Percentiles rank a stretch among this genome's conserved stretches.
Conservation (phyloP, 2,113 vertebrate genomes). For the Corythornis madagascariensis region DNA sequence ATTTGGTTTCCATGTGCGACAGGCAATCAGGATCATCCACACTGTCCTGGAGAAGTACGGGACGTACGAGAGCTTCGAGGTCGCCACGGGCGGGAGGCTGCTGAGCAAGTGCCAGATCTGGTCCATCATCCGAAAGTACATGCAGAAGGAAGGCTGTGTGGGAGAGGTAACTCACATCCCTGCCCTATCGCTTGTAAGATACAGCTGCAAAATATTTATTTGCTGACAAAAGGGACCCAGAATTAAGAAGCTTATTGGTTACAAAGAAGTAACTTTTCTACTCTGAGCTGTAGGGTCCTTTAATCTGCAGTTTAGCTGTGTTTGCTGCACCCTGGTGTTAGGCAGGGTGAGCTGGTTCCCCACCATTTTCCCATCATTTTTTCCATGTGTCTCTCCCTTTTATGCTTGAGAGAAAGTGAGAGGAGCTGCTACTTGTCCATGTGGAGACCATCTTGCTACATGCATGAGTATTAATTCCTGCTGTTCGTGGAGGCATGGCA, state of each 20-base stretch:
- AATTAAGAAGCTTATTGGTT: background rate
- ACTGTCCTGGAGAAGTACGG: constrained; percentile 90
- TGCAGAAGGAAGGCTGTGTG: constrained; percentile 94
- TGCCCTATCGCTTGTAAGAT: background rate
- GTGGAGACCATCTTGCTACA: background rate
- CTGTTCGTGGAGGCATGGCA: background rate
- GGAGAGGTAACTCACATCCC: constrained; percentile 84
- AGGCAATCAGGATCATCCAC: constrained; percentile 92
- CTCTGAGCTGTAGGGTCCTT: background rate
- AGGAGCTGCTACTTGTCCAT: background rate
- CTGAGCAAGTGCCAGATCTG: constrained; percentile 94
- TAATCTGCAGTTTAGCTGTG: background rate
- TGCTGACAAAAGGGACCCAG: background rate
- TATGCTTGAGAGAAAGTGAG: background rate
- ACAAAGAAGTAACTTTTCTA: background rate
- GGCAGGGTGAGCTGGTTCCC: background rate
- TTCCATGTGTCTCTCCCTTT: background rate
- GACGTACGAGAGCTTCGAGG: constrained; percentile 92
- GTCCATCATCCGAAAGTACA: constrained; percentile 90
- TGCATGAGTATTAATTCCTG: background rate
- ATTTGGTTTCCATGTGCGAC: background rate
- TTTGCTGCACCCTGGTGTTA: accelerated
- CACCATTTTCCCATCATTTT: background rate
- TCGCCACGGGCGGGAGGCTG: constrained; percentile 85
- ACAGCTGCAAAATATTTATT: background rate